Percentiles rank a stretch among this genome's conserved stretches.
Evolutionary conservation across 2,888 invertebrate genomes (phyloP).

Genomic region (Eremobia ochroleuca): DNA sequence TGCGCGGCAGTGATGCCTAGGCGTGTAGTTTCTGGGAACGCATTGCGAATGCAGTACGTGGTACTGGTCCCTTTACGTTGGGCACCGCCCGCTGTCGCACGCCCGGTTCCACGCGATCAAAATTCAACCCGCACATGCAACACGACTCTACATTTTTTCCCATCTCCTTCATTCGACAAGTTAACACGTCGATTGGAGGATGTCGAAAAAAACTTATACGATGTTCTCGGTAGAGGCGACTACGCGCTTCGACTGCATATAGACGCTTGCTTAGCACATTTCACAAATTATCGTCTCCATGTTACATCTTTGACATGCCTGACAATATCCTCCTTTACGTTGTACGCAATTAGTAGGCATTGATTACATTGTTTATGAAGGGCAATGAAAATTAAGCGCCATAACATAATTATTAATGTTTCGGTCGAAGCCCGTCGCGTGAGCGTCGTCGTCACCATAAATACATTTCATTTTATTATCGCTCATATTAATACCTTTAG

Average conservation of each 20-base stretch:
- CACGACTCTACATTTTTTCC: constrained; percentile 77
- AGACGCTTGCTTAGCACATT: constrained; percentile 74
- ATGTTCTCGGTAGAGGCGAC: constrained; percentile 71
- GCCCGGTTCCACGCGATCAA: constrained; percentile 74
- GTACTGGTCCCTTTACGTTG: constrained; percentile 59
- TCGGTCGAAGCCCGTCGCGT: constrained; percentile 70
- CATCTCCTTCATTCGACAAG: constrained; percentile 78
- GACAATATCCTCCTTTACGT: constrained; percentile 61
- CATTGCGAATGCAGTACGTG: constrained; percentile 69
- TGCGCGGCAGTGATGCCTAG: constrained; percentile 44
- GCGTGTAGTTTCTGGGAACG: constrained; percentile 64
- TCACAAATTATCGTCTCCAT: constrained; percentile 71
- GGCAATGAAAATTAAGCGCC: constrained; percentile 69
- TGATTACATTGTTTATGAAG: constrained; percentile 70
- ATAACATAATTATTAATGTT: constrained; percentile 68
- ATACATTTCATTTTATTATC: constrained; percentile 75
- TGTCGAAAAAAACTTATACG: constrained; percentile 79
- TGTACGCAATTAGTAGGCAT: constrained; percentile 73
- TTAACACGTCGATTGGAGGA: constrained; percentile 82
- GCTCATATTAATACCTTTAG: constrained; percentile 69
- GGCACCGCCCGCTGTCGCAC: constrained; percentile 62
- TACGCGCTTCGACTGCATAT: constrained; percentile 74
- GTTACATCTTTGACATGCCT: constrained; percentile 68
- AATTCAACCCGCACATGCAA: constrained; percentile 79
- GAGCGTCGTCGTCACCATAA: constrained; percentile 73